These are phyloP conservation scores for Tachina grossa DNA, from an alignment of 2,888 invertebrate genomes.

Conservation along the genomic window DNA sequence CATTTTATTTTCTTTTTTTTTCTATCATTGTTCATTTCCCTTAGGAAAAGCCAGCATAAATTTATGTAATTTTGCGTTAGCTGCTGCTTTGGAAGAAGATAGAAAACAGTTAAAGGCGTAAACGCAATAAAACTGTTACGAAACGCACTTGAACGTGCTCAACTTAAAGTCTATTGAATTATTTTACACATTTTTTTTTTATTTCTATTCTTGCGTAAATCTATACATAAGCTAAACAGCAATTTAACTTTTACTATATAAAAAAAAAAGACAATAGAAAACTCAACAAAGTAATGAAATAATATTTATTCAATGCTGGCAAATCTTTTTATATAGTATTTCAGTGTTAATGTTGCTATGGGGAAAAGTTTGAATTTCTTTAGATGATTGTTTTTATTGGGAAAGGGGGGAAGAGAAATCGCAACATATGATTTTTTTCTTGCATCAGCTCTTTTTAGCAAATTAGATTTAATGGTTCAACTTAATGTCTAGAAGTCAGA, in stretches of 20 bases:
- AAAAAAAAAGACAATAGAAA: constrained; percentile 6
- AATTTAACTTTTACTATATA: constrained; percentile 27
- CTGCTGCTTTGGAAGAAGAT: constrained; percentile 16
- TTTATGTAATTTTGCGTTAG: constrained; percentile 2
- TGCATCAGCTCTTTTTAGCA: constrained; percentile 18
- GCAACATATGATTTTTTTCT: constrained; percentile 9
- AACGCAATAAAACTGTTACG: constrained; percentile 66
- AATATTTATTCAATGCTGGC: constrained; percentile 45
- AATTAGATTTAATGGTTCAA: constrained; percentile 27
- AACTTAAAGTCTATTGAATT: constrained; percentile 54
- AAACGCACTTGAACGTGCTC: constrained; percentile 68
- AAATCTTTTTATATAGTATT: constrained; percentile 2
- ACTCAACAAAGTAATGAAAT: constrained; percentile 41
- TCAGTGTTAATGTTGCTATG: background rate
- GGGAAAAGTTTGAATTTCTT: constrained; percentile 7
- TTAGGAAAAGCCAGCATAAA: background rate
- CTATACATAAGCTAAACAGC: constrained; percentile 30
- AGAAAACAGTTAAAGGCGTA: constrained; percentile 55
- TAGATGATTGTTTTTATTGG: background rate
- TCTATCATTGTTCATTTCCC: constrained; percentile 21
- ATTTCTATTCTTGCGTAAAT: constrained; percentile 15
- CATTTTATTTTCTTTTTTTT: background rate
- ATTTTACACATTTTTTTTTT: background rate
- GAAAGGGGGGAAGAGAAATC: background rate
- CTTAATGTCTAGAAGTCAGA: background rate